Evolutionary conservation across 2,888 invertebrate genomes (phyloP).

Genomic region (Drosophila ustulata): DNA sequence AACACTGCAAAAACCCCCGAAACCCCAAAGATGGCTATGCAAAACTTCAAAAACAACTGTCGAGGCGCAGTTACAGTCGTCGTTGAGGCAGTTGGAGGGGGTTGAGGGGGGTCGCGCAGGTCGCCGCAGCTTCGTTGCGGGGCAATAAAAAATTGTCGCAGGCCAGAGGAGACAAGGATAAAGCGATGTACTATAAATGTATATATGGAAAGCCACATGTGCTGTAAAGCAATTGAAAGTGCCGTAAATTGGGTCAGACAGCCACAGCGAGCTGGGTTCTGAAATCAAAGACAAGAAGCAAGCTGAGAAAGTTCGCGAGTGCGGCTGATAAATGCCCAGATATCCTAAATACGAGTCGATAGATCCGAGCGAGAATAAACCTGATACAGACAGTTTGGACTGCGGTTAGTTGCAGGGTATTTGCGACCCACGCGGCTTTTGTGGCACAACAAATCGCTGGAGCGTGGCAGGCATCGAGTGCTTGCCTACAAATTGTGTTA

Average conservation of each 20-base stretch:
- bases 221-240: constrained; percentile 69
- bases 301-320: background rate
- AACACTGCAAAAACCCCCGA: constrained; percentile 21
- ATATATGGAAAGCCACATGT: constrained; percentile 55
- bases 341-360: background rate
- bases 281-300: constrained; percentile 54
- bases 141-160: constrained; percentile 60
- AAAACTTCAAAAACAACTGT: constrained; percentile 73
- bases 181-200: constrained; percentile 32
- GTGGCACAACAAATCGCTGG: constrained; percentile 68
- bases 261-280: constrained; percentile 27
- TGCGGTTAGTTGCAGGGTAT: background rate
- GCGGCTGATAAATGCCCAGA: background rate
- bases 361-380: background rate
- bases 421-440: constrained; percentile 29
- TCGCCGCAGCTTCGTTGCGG: constrained; percentile 54
- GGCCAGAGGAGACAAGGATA: constrained; percentile 44
- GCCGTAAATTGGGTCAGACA: constrained; percentile 74
- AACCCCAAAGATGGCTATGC: constrained; percentile 53
- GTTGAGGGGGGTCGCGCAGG: background rate
- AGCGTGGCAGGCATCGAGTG: constrained; percentile 65
- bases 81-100: background rate
- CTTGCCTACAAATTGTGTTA: constrained; percentile 59
- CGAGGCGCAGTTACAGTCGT: constrained; percentile 27
- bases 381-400: background rate